These are phyloP conservation scores for Drosophila merina DNA, from an alignment of 2,888 invertebrate species.

Conservation along the genomic window DNA sequence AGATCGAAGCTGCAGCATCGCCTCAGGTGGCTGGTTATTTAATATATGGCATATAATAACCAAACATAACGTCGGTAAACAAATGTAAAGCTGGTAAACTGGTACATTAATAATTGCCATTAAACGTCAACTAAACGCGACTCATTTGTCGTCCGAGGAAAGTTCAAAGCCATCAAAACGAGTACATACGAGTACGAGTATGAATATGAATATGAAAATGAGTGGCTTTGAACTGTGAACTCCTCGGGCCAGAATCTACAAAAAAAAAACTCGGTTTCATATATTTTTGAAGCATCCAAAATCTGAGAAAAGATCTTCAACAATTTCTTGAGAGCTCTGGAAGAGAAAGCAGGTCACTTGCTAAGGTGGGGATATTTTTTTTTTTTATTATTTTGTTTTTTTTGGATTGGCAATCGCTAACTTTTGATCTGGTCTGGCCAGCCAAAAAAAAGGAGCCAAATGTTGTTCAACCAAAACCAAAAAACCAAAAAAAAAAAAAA, in stretches of 20 bases:
- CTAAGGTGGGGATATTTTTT: conserved; percentile 47
- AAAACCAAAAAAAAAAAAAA: conserved; percentile 20
- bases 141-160: conserved; percentile 45
- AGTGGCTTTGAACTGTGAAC: conserved; percentile 46
- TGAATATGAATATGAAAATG: background rate
- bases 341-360: conserved; percentile 76
- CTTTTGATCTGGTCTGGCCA: conserved; percentile 33
- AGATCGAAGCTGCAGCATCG: conserved; percentile 16
- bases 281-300: background rate
- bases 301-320: conserved; percentile 20
- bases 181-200: conserved; percentile 47
- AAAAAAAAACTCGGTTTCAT: background rate
- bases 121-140: conserved; percentile 44
- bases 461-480: conserved; percentile 15
- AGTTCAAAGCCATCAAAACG: conserved; percentile 70
- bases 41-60: conserved; percentile 51
- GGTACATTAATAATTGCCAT: conserved; percentile 73
- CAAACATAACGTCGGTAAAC: conserved; percentile 21
- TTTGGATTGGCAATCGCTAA: conserved; percentile 29
- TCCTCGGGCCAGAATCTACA: conserved; percentile 17
- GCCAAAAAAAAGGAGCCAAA: conserved; percentile 21
- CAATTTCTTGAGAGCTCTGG: conserved; percentile 39
- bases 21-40: conserved; percentile 45
- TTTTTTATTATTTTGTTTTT: background rate
- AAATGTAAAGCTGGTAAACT: conserved; percentile 48